phyloP scores from a whole-genome alignment of 2,888 invertebrate genomes.

The Tetramorium bicarinatum region DNA sequence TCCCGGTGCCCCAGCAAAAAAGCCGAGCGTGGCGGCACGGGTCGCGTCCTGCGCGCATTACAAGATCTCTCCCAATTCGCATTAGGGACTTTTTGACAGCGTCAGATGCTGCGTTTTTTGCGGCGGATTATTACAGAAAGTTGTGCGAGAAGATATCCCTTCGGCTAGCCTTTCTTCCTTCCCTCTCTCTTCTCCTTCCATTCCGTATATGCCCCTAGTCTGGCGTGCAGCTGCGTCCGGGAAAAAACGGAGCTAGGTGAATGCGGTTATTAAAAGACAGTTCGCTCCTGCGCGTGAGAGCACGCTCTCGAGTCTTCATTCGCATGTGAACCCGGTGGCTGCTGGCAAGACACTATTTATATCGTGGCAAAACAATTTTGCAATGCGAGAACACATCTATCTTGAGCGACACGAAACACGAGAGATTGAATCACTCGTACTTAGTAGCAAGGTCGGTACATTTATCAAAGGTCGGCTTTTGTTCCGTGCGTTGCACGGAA shows the following conservation, averaged over 20 bases:
- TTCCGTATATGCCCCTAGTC: not conserved
- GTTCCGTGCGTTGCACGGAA: slow-evolving; percentile 12
- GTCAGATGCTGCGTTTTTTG: slow-evolving; percentile 69
- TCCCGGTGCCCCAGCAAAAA: slow-evolving; percentile 30
- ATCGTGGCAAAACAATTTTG: slow-evolving; percentile 17
- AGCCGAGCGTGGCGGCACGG: slow-evolving; percentile 13
- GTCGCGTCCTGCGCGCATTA: slow-evolving; percentile 53
- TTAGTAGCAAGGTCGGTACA: slow-evolving; percentile 18
- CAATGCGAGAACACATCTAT: not conserved
- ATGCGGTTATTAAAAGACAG: slow-evolving; percentile 35
- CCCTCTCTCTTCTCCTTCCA: not conserved
- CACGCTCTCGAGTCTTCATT: not conserved
- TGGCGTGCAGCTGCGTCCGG: slow-evolving; percentile 29
- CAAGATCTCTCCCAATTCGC: slow-evolving; percentile 45
- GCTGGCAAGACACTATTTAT: slow-evolving; percentile 25
- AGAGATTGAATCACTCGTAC: not conserved
- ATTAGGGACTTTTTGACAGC: slow-evolving; percentile 72
- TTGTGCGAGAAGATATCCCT: slow-evolving; percentile 50
- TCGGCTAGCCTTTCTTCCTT: not conserved
- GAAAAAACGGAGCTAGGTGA: not conserved
- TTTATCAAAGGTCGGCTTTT: slow-evolving; percentile 29
- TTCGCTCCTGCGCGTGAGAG: not conserved
- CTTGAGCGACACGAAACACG: slow-evolving; percentile 1
- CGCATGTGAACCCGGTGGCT: slow-evolving; percentile 1
- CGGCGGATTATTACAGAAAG: slow-evolving; percentile 70